Evolutionary conservation across 1,140 invertebrate species (phyloP).

Genomic region (Eciton burchellii): DNA sequence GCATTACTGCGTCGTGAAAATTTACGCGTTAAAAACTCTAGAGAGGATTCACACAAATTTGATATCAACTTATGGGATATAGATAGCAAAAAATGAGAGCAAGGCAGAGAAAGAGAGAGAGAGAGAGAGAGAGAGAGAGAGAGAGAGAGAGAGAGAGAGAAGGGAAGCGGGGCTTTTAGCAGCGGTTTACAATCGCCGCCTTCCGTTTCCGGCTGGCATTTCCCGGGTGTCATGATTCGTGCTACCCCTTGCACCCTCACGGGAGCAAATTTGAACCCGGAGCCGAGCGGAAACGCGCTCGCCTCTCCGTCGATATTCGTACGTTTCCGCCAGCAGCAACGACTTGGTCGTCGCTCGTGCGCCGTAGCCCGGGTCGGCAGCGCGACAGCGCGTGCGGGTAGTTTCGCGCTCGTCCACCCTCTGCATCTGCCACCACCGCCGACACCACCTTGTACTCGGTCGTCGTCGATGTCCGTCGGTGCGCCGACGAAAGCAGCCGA

Average conservation of each 20-base stretch:
- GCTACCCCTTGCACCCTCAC: slow-evolving; percentile 4
- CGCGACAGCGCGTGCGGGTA: slow-evolving; percentile 63
- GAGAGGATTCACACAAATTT: neutral
- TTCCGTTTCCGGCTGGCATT: neutral
- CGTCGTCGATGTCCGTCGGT: slow-evolving; percentile 44
- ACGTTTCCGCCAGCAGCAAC: slow-evolving; percentile 35
- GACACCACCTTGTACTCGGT: slow-evolving; percentile 40
- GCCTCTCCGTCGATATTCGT: slow-evolving; percentile 36
- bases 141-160: too few species aligned
- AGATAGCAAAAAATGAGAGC: too few species aligned
- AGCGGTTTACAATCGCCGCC: slow-evolving; percentile 1
- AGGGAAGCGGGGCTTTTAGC: neutral
- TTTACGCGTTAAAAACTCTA: neutral
- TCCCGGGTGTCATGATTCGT: slow-evolving; percentile 2
- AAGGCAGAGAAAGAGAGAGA: too few species aligned
- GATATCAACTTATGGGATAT: neutral
- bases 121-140: too few species aligned
- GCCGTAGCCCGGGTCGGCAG: slow-evolving; percentile 42
- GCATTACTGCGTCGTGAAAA: slow-evolving; percentile 1
- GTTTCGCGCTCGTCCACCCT: slow-evolving; percentile 39
- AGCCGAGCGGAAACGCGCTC: slow-evolving; percentile 15
- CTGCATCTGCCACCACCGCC: neutral
- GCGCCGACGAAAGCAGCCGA: slow-evolving; percentile 50
- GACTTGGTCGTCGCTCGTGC: slow-evolving; percentile 50
- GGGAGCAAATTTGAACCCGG: slow-evolving; percentile 50